phyloP scores from a whole-genome alignment of 2,888 invertebrate species.

The Cyaniris semiargus region DNA sequence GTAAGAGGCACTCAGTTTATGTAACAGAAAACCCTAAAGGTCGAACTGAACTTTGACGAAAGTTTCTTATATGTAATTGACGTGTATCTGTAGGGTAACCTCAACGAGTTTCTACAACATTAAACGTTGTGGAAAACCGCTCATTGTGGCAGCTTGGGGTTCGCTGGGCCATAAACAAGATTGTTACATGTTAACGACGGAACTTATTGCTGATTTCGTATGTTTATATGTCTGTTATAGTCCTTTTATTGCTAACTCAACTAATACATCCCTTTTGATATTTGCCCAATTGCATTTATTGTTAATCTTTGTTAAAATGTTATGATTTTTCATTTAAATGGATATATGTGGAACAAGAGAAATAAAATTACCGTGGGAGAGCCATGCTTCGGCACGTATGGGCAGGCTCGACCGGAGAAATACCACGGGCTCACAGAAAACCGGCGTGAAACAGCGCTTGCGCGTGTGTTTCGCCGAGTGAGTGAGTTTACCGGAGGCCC shows the following conservation, averaged over 20 bases:
- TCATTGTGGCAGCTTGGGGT: slow-evolving; percentile 41
- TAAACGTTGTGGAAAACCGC: slow-evolving; percentile 49
- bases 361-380: too few relatives aligned
- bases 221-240: not conserved
- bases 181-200: slow-evolving; percentile 38
- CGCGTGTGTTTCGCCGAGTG: too few relatives aligned
- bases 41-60: not conserved
- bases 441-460: too few relatives aligned
- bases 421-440: too few relatives aligned
- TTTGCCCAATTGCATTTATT: not conserved
- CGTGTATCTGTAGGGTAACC: slow-evolving; percentile 31
- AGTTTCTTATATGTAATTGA: not conserved
- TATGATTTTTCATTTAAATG: too few relatives aligned
- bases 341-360: too few relatives aligned
- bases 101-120: slow-evolving; percentile 42
- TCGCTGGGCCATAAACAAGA: slow-evolving; percentile 39
- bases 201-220: slow-evolving; percentile 37
- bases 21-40: not conserved
- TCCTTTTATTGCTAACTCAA: not conserved
- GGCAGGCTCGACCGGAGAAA: too few relatives aligned
- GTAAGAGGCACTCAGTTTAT: not conserved
- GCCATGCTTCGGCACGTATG: too few relatives aligned
- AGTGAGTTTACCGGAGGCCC: too few relatives aligned
- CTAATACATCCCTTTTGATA: not conserved
- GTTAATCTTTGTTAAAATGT: not conserved